These are phyloP conservation scores for Nothoprocta pentlandii DNA, from an alignment of 2,113 vertebrate species.

Conservation along the genomic window DNA sequence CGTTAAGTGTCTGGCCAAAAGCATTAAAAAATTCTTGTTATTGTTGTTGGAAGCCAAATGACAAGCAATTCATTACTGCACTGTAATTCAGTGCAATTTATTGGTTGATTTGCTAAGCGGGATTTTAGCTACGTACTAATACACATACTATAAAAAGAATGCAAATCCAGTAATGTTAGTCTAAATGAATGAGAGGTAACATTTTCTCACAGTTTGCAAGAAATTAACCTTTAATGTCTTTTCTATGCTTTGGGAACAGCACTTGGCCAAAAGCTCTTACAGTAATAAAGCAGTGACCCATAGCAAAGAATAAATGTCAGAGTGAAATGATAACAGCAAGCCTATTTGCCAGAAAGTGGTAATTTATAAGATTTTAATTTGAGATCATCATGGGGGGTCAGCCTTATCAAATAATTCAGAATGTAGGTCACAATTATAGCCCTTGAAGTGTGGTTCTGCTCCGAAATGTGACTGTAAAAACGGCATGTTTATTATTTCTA, in stretches of 20 bases:
- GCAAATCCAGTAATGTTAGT: slow-evolving; percentile 63
- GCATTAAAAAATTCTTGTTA: slow-evolving; percentile 5
- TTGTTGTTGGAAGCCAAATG: slow-evolving; percentile 51
- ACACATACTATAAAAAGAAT: slow-evolving; percentile 60
- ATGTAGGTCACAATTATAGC: slow-evolving; percentile 69
- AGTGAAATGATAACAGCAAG: slow-evolving; percentile 71
- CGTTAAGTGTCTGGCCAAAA: slow-evolving; percentile 53
- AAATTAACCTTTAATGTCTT: slow-evolving; percentile 74
- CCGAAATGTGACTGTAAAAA: slow-evolving; percentile 64
- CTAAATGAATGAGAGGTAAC: slow-evolving; percentile 64
- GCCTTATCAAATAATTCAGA: slow-evolving; percentile 75
- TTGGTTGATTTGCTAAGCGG: slow-evolving; percentile 69
- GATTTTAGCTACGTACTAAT: slow-evolving; percentile 56
- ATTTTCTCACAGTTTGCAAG: slow-evolving; percentile 73
- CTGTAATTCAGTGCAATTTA: slow-evolving; percentile 66
- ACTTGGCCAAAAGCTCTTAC: slow-evolving; percentile 72
- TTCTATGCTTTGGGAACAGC: slow-evolving; percentile 66
- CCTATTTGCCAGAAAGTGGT: slow-evolving; percentile 72
- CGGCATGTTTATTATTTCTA: slow-evolving; percentile 69
- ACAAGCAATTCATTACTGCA: slow-evolving; percentile 65
- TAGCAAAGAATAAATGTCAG: slow-evolving; percentile 71
- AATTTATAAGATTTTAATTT: slow-evolving; percentile 78
- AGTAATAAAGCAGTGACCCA: slow-evolving; percentile 72
- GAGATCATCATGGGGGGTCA: slow-evolving; percentile 72
- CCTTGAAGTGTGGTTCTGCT: slow-evolving; percentile 42